phyloP scores from a whole-genome alignment of 2,797 vertebrate species.

The Cryptoprocta ferox region DNA sequence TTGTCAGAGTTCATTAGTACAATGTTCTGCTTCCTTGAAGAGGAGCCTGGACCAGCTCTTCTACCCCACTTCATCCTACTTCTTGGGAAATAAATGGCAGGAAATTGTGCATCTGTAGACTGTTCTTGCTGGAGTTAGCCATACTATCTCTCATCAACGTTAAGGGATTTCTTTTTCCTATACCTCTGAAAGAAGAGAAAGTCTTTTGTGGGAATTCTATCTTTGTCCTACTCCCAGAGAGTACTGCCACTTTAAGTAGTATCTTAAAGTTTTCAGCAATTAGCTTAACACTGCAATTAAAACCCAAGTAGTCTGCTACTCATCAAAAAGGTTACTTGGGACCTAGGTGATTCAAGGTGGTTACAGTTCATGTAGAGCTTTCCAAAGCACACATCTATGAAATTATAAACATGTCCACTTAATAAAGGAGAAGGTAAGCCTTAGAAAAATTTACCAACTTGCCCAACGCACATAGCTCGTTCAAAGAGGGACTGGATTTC shows the following conservation, averaged over 20 bases:
- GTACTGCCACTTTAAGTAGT: not conserved
- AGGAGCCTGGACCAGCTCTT: not conserved
- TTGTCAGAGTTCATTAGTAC: not conserved
- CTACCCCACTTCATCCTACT: not conserved
- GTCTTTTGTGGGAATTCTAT: not conserved
- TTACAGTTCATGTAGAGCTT: not conserved
- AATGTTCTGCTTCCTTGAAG: constrained; percentile 3
- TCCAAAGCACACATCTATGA: constrained; percentile 19
- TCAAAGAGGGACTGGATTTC: not conserved
- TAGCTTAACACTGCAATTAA: constrained; percentile 15
- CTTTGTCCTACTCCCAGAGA: not conserved
- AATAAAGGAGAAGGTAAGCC: not conserved
- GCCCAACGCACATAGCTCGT: not conserved
- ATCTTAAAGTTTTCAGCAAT: constrained; percentile 31
- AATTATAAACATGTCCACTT: not conserved
- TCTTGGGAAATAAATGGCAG: not conserved
- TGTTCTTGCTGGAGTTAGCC: not conserved
- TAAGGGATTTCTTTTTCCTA: not conserved
- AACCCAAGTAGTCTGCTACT: not conserved
- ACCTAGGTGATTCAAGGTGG: not conserved
- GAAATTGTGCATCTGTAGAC: not conserved
- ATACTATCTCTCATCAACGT: not conserved
- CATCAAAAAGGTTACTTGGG: not conserved
- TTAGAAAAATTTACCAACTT: constrained; percentile 14
- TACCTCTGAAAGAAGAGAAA: constrained; percentile 16